A percentile compares a stretch with the other conserved stretches of the same genome.
These are phyloP conservation scores for Astreopora myriophthalma DNA, from an alignment of 64 coral and sea anemone genomes.

Conservation along the genomic window DNA sequence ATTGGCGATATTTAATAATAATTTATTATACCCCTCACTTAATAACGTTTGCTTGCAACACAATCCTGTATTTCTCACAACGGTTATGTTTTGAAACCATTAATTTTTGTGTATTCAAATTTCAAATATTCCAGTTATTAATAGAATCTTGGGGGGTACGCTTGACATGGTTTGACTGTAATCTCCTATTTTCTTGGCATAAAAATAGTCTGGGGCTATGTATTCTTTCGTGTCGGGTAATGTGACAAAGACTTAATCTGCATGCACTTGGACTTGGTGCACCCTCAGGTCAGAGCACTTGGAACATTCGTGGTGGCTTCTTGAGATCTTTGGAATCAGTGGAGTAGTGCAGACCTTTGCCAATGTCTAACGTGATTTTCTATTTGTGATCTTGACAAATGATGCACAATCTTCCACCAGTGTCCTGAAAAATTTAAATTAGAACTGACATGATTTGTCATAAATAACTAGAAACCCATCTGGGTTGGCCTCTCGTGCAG, in stretches of 20 bases:
- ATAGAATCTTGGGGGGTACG: no score
- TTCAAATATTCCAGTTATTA: no score
- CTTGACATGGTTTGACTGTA: no score
- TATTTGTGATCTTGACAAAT: constrained; percentile 68
- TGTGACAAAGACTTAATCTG: constrained; percentile 31
- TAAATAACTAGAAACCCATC: background rate
- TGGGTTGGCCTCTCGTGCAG: no score
- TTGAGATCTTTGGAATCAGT: constrained; percentile 36
- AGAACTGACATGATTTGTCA: no score
- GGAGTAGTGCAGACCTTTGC: constrained; percentile 53
- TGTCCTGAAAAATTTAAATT: constrained; percentile 20
- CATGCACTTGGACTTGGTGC: constrained; percentile 30
- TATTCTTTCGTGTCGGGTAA: constrained; percentile 37
- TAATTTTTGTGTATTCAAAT: no score
- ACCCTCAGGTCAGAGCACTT: constrained; percentile 48
- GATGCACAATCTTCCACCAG: constrained; percentile 46
- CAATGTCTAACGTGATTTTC: constrained; percentile 57
- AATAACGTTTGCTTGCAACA: no score
- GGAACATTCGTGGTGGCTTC: constrained; percentile 57
- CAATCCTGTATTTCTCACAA: no score
- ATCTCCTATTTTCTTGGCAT: constrained; percentile 26
- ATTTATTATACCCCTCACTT: no score
- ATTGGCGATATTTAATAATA: no score
- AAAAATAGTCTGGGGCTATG: constrained; percentile 56
- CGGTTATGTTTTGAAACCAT: no score